Conservation (phyloP, 2,797 vertebrate species). For the Remorina albescens region DNA sequence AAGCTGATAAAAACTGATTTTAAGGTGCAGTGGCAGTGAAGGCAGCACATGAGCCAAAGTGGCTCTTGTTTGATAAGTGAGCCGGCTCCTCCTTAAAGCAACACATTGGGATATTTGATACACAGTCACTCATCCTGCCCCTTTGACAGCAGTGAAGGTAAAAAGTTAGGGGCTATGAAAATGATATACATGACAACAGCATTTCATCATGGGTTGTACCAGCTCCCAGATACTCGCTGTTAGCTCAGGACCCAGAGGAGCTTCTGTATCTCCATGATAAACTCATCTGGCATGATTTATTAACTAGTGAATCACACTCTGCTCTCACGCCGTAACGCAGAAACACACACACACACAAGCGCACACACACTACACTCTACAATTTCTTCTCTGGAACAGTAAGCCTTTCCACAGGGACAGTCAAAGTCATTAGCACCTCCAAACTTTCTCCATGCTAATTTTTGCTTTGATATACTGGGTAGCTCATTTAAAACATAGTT, state of each 20-base stretch:
- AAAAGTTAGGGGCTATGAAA: constrained; percentile 85
- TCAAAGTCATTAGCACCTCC: constrained; percentile 87
- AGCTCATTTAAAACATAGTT: constrained; percentile 80
- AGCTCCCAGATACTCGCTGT: constrained; percentile 84
- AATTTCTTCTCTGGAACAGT: constrained; percentile 81
- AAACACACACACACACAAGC: constrained; percentile 60
- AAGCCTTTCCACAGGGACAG: constrained; percentile 85
- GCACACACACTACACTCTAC: constrained; percentile 41
- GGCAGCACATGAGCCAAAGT: constrained; percentile 43
- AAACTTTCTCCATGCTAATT: constrained; percentile 85
- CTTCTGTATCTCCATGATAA: constrained; percentile 88
- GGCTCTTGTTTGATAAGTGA: constrained; percentile 64
- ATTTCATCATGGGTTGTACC: constrained; percentile 87
- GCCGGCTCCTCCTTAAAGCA: constrained; percentile 75
- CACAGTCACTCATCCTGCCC: constrained; percentile 79
- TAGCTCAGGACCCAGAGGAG: constrained; percentile 87
- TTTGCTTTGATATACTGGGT: constrained; percentile 79
- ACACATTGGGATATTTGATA: constrained; percentile 72
- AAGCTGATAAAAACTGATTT: constrained; percentile 79
- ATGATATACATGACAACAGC: constrained; percentile 86
- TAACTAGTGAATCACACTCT: constrained; percentile 86
- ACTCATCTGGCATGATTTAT: constrained; percentile 92
- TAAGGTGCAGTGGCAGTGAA: constrained; percentile 70
- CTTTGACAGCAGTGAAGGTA: constrained; percentile 81
- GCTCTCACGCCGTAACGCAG: constrained; percentile 67